A percentile compares a stretch with the other conserved stretches of the same genome.
Evolutionary conservation across 2,113 vertebrate species (phyloP).

Genomic region (Rana temporaria): DNA sequence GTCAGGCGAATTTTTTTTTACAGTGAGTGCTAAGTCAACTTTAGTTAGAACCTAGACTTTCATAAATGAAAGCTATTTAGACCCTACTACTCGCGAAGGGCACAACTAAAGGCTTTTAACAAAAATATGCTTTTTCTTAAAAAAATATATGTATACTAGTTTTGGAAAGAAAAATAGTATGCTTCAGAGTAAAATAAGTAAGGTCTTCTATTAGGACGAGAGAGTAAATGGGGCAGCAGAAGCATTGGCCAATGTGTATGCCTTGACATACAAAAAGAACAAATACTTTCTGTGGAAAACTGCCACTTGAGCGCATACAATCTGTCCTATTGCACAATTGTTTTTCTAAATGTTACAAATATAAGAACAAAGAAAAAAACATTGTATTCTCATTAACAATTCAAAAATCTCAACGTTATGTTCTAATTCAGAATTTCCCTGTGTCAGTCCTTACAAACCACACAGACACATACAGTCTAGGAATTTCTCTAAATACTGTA

Average conservation of each 20-base stretch:
- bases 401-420: neutral
- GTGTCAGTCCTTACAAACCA: constrained; percentile 13
- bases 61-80: constrained; percentile 33
- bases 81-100: constrained; percentile 30
- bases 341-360: constrained; percentile 24
- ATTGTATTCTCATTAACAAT: constrained; percentile 15
- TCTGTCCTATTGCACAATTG: constrained; percentile 22
- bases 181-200: constrained; percentile 41
- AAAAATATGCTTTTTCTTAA: constrained; percentile 47
- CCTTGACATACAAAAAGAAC: neutral
- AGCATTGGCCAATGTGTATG: neutral
- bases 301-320: neutral
- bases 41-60: constrained; percentile 26
- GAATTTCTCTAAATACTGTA: neutral
- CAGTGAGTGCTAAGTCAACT: constrained; percentile 14
- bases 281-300: neutral
- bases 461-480: constrained; percentile 22
- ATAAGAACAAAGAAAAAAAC: constrained; percentile 16
- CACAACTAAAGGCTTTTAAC: constrained; percentile 41
- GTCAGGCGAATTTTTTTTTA: constrained; percentile 1
- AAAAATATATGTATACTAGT: constrained; percentile 48
- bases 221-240: constrained; percentile 9
- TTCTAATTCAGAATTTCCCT: constrained; percentile 7
- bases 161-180: constrained; percentile 47
- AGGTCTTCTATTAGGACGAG: constrained; percentile 25